These are phyloP conservation scores for Esox lucius DNA, from an alignment of 2,797 vertebrate species.

Conservation along the genomic window DNA sequence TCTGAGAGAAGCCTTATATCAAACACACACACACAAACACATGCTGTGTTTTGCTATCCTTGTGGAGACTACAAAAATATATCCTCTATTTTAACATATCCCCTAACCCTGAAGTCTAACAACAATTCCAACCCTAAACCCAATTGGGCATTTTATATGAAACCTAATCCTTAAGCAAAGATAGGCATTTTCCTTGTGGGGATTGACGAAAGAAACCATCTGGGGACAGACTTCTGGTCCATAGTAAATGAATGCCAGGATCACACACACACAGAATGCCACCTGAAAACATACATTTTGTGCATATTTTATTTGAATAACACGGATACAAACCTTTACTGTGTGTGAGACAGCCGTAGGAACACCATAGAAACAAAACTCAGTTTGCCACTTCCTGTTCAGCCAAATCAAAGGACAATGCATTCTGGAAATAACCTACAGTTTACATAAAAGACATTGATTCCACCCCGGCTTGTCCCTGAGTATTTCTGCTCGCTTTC, in stretches of 20 bases:
- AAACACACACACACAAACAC: conserved; percentile 19
- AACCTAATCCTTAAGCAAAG: no score
- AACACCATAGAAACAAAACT: conserved; percentile 41
- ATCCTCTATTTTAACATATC: not conserved
- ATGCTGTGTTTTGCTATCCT: not conserved
- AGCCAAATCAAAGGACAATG: conserved; percentile 40
- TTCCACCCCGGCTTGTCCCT: conserved; percentile 51
- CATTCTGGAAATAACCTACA: conserved; percentile 21
- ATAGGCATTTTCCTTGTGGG: no score
- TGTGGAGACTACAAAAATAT: not conserved
- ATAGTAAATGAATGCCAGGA: no score
- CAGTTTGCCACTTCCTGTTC: conserved; percentile 13
- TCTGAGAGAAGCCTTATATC: conserved; percentile 62
- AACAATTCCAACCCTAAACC: conserved; percentile 27
- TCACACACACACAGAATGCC: conserved; percentile 31
- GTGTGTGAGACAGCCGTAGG: conserved; percentile 33
- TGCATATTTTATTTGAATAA: conserved; percentile 3
- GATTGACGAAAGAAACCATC: no score
- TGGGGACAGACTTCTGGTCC: no score
- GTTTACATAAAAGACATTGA: conserved; percentile 50
- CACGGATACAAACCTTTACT: conserved; percentile 12
- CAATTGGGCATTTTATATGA: no score
- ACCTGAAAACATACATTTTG: not conserved
- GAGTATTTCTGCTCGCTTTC: conserved; percentile 30
- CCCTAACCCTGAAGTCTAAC: not conserved